Conservation (phyloP, 2,888 invertebrate genomes). For the Stratiomys singularior region DNA sequence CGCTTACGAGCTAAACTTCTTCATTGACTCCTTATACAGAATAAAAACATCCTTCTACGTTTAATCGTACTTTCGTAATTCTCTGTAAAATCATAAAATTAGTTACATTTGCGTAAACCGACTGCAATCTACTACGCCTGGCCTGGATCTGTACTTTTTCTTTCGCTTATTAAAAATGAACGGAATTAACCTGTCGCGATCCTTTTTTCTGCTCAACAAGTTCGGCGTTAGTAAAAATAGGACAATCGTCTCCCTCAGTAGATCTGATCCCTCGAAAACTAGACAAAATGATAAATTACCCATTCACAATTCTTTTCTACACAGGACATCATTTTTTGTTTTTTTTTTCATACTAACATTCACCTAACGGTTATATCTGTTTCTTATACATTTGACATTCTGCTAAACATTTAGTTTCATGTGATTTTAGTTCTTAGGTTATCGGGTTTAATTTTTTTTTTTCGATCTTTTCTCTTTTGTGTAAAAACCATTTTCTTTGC, state of each 20-base stretch:
- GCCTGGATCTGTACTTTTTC: no score
- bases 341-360: not conserved
- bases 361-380: no score
- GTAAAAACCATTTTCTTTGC: slow-evolving; percentile 40
- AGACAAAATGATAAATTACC: not conserved
- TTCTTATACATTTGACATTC: not conserved
- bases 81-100: no score
- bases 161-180: no score
- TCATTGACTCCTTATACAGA: slow-evolving; percentile 7
- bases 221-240: no score
- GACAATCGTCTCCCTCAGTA: no score
- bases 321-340: not conserved
- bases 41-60: slow-evolving; percentile 14
- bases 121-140: no score
- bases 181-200: no score
- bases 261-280: no score
- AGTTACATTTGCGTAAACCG: no score
- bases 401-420: not conserved
- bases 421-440: slow-evolving; percentile 2
- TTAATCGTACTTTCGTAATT: no score
- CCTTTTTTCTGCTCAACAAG: no score
- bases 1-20: slow-evolving; percentile 3
- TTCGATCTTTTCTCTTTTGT: slow-evolving; percentile 19
- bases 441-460: slow-evolving; percentile 17
- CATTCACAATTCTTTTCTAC: slow-evolving; percentile 12